These are phyloP conservation scores for Bursaphelenchus mucronatus DNA, from an alignment of 1,140 invertebrate genomes.

Conservation along the genomic window DNA sequence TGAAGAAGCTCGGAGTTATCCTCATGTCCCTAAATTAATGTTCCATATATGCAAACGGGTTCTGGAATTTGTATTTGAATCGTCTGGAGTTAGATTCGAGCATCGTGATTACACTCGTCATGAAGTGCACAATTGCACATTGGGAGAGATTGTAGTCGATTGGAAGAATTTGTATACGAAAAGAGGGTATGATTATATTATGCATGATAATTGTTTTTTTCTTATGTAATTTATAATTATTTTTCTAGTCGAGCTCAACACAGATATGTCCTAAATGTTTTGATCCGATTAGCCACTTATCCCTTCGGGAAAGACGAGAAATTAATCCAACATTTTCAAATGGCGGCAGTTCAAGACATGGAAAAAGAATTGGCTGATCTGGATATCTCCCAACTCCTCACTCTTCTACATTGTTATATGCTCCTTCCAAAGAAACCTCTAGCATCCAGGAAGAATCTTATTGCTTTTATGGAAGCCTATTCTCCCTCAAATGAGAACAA, in stretches of 20 bases:
- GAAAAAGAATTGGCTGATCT: constrained; percentile 23
- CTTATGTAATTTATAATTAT: background rate
- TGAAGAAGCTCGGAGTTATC: constrained; percentile 42
- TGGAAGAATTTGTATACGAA: constrained; percentile 45
- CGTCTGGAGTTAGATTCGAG: constrained; percentile 29
- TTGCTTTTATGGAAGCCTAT: constrained; percentile 37
- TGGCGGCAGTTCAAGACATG: constrained; percentile 27
- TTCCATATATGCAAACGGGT: constrained; percentile 34
- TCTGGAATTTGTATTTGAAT: constrained; percentile 34
- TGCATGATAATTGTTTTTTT: background rate
- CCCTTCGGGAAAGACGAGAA: constrained; percentile 42
- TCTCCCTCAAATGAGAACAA: constrained; percentile 32
- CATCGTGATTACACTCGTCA: constrained; percentile 10
- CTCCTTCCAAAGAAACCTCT: constrained; percentile 36
- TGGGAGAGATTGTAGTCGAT: constrained; percentile 36
- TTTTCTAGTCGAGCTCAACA: constrained; percentile 40
- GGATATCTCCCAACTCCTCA: constrained; percentile 36
- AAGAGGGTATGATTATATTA: constrained; percentile 30
- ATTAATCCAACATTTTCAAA: constrained; percentile 35
- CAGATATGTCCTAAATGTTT: constrained; percentile 38
- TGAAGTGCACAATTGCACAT: constrained; percentile 44
- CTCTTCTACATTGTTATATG: constrained; percentile 39
- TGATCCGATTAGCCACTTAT: constrained; percentile 39
- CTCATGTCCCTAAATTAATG: constrained; percentile 43
- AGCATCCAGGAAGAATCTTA: constrained; percentile 32